A percentile compares a stretch with the other conserved stretches of the same genome.
phyloP scores from a whole-genome alignment of 2,797 vertebrate species.

The Sebastiscus tertius region DNA sequence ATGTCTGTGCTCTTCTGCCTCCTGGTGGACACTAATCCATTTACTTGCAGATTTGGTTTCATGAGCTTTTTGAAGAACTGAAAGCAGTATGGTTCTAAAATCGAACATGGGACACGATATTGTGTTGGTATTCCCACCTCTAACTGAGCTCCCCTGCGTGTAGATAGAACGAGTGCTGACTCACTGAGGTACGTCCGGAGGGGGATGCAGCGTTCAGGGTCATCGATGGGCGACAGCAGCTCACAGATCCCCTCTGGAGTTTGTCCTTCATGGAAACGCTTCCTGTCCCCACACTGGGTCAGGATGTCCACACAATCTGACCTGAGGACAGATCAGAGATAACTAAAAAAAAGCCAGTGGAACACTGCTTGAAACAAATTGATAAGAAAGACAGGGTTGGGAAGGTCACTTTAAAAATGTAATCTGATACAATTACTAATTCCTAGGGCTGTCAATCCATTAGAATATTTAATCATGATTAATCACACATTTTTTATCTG shows the following conservation, averaged over 20 bases:
- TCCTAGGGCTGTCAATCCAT: too few relatives aligned
- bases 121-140: not conserved
- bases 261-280: conserved; percentile 91
- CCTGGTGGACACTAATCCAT: not conserved
- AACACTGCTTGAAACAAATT: not conserved
- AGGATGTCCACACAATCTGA: conserved; percentile 98
- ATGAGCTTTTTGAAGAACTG: not conserved
- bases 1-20: not conserved
- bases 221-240: conserved; percentile 92
- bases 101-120: not conserved
- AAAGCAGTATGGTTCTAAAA: not conserved
- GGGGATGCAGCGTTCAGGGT: conserved; percentile 93
- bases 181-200: conserved; percentile 94
- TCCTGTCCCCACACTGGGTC: conserved; percentile 95
- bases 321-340: conserved; percentile 76
- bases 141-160: not conserved
- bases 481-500: too few relatives aligned
- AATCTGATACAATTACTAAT: too few relatives aligned
- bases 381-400: not conserved
- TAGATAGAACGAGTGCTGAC: conserved; percentile 46
- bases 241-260: conserved; percentile 96
- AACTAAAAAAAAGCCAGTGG: not conserved
- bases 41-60: not conserved
- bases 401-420: too few relatives aligned
- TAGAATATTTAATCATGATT: too few relatives aligned